A percentile compares a stretch with the other conserved stretches of the same genome.
phyloP scores from a whole-genome alignment of 2,797 vertebrate species.

The Neopelma chrysocephalum region DNA sequence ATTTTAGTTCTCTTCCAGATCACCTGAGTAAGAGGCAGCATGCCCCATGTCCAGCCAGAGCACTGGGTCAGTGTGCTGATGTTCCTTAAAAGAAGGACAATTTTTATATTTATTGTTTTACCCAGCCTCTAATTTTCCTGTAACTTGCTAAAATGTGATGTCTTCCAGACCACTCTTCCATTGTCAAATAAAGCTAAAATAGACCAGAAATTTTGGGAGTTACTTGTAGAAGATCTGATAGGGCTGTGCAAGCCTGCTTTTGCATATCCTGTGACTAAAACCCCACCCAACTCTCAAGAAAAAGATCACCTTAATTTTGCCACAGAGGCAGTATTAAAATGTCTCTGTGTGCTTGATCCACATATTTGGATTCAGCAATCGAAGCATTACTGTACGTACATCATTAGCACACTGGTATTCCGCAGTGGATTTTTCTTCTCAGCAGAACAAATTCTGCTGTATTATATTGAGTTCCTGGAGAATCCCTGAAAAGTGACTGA shows the following conservation, averaged over 20 bases:
- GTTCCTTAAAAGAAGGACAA: not conserved
- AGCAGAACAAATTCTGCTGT: not conserved
- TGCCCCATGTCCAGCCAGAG: not conserved
- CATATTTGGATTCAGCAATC: not conserved
- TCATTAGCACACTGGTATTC: not conserved
- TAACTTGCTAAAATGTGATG: not conserved
- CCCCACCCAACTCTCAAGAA: not conserved
- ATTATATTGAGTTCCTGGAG: not conserved
- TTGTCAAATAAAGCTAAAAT: not conserved
- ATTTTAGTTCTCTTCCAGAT: not conserved
- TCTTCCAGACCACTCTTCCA: not conserved
- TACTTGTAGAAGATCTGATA: not conserved
- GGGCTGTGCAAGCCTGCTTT: not conserved
- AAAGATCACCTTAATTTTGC: not conserved
- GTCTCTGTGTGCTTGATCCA: not conserved
- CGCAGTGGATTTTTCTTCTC: not conserved
- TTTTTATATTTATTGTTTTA: not conserved
- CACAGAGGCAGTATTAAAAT: not conserved
- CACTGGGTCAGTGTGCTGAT: not conserved
- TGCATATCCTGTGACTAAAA: not conserved
- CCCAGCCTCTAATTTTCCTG: not conserved
- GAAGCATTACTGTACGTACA: not conserved
- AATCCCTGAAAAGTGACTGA: constrained; percentile 4
- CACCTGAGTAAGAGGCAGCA: not conserved
- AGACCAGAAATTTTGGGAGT: not conserved